Evolutionary conservation across 2,888 invertebrate species (phyloP).

Genomic region (Pristionchus exspectatus): DNA sequence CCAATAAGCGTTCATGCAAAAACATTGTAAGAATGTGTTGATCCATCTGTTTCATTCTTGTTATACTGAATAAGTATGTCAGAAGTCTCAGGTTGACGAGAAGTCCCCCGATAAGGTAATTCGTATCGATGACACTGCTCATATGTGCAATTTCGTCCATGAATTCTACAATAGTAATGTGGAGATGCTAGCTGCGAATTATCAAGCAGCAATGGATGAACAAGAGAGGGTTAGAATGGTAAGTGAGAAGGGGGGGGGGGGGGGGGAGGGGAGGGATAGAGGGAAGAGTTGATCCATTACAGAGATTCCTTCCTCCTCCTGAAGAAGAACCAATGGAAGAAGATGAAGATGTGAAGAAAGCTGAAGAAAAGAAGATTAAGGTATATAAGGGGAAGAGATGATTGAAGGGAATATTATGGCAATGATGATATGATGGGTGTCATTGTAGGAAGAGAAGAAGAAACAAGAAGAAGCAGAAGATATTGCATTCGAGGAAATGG

Average conservation of each 20-base stretch:
- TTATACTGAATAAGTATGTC: conserved; percentile 39
- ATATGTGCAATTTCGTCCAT: conserved; percentile 95
- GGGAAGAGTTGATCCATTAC: neutral
- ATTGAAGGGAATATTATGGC: neutral
- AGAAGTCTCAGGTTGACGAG: conserved; percentile 61
- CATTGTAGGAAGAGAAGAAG: conserved; percentile 59
- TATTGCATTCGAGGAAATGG: conserved; percentile 76
- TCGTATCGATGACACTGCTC: conserved; percentile 90
- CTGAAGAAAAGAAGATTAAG: conserved; percentile 57
- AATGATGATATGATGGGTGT: neutral
- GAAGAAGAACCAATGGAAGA: conserved; percentile 52
- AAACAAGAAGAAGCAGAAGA: conserved; percentile 56
- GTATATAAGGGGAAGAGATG: neutral
- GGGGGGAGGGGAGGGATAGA: conserved; percentile 26
- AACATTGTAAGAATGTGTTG: neutral
- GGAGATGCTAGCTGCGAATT: conserved; percentile 65
- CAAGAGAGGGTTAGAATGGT: neutral
- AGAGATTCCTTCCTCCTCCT: conserved; percentile 29
- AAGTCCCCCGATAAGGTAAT: conserved; percentile 80
- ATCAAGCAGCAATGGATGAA: conserved; percentile 63
- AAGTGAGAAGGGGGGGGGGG: neutral
- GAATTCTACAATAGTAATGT: conserved; percentile 88
- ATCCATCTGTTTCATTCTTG: neutral
- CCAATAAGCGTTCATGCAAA: neutral
- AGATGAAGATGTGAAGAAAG: conserved; percentile 59